Percentiles rank a stretch among this genome's conserved stretches.
These are phyloP conservation scores for Corydoras sp. DNA, from an alignment of 2,113 vertebrate species.

Conservation along the genomic window DNA sequence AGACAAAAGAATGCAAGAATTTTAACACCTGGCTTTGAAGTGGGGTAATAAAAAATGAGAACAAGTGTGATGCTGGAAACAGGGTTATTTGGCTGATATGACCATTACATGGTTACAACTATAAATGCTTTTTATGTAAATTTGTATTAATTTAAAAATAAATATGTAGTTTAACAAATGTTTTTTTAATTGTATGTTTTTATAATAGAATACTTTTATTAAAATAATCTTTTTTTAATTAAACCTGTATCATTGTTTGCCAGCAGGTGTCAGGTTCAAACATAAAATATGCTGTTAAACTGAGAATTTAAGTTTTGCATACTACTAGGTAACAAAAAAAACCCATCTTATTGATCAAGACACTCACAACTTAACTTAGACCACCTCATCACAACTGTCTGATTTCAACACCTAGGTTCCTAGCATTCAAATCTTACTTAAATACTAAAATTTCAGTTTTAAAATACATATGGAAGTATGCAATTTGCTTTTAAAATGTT, in stretches of 20 bases:
- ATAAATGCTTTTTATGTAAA: constrained; percentile 5
- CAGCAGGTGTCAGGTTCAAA: not conserved
- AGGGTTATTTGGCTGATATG: constrained; percentile 15
- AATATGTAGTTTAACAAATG: constrained; percentile 11
- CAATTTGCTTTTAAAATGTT: too few species aligned
- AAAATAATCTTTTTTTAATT: constrained; percentile 53
- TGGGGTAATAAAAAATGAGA: not conserved
- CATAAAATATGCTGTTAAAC: too few species aligned
- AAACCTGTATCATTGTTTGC: not conserved
- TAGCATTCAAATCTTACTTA: too few species aligned
- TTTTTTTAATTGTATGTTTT: constrained; percentile 3
- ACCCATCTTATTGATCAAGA: too few species aligned
- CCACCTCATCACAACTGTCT: too few species aligned
- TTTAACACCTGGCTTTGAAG: not conserved
- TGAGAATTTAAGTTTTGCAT: too few species aligned
- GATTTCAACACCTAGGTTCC: too few species aligned
- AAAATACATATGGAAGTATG: too few species aligned
- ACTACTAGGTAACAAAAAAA: too few species aligned
- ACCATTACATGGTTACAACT: constrained; percentile 38
- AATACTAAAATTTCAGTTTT: too few species aligned
- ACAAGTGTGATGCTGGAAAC: not conserved
- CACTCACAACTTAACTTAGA: too few species aligned
- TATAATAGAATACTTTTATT: constrained; percentile 16
- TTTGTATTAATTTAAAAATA: constrained; percentile 8
- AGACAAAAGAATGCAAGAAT: not conserved